Conservation (phyloP, 1,140 invertebrate genomes). For the Ceratoteleas bidentatus region DNA sequence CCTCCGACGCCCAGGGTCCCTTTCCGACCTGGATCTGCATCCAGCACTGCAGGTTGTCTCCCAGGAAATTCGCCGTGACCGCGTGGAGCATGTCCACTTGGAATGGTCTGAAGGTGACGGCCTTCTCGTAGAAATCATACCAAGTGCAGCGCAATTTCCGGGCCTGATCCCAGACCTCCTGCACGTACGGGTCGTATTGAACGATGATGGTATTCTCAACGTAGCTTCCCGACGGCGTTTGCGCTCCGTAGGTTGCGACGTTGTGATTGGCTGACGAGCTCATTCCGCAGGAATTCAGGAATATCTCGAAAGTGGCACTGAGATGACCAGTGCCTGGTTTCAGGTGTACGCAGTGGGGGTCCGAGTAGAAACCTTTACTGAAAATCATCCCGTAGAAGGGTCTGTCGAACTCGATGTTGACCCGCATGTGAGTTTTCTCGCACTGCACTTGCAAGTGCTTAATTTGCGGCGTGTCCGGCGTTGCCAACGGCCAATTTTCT, state of each 20-base stretch:
- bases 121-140: slow-evolving; percentile 98
- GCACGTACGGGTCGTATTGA: slow-evolving; percentile 96
- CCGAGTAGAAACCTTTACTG: slow-evolving; percentile 95
- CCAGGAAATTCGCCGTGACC: slow-evolving; percentile 95
- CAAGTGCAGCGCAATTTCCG: slow-evolving; percentile 96
- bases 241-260: slow-evolving; percentile 88
- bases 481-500: slow-evolving; percentile 91
- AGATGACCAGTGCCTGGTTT: slow-evolving; percentile 94
- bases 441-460: slow-evolving; percentile 96
- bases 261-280: slow-evolving; percentile 92
- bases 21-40: slow-evolving; percentile 97
- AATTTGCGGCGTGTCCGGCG: slow-evolving; percentile 93
- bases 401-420: slow-evolving; percentile 96
- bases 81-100: slow-evolving; percentile 97
- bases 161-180: slow-evolving; percentile 98
- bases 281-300: slow-evolving; percentile 95
- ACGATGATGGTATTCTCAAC: slow-evolving; percentile 97
- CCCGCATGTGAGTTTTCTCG: slow-evolving; percentile 97
- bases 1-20: slow-evolving; percentile 97
- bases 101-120: slow-evolving; percentile 96
- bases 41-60: slow-evolving; percentile 98
- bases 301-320: slow-evolving; percentile 95
- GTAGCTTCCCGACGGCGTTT: slow-evolving; percentile 93
- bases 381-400: slow-evolving; percentile 98
- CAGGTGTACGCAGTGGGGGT: slow-evolving; percentile 94